phyloP scores from a whole-genome alignment of 2,888 invertebrate species.

The Agriopis aurantiaria region DNA sequence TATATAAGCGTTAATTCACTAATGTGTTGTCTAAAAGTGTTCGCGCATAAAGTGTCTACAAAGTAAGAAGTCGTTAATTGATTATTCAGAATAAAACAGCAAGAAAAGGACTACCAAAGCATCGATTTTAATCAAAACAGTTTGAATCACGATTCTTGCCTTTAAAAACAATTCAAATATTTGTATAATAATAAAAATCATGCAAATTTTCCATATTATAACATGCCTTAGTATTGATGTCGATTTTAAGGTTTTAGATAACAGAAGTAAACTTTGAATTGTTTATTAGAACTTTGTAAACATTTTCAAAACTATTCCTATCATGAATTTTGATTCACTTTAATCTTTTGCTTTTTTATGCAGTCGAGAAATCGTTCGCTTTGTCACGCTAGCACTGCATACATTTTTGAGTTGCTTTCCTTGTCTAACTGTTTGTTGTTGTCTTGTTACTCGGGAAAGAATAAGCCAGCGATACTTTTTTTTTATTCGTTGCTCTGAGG shows the following conservation, averaged over 20 bases:
- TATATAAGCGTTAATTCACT: not conserved
- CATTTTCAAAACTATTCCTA: no score
- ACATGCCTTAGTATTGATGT: not conserved
- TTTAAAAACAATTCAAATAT: conserved; percentile 3
- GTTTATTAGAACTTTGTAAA: no score
- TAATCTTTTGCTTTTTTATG: no score
- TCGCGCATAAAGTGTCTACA: not conserved
- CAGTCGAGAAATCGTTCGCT: no score
- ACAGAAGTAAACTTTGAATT: not conserved
- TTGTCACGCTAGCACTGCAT: no score
- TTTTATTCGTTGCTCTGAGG: no score
- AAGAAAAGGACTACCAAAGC: conserved; percentile 69
- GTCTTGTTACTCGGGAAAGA: no score
- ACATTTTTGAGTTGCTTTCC: not conserved
- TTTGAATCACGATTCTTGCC: conserved; percentile 38
- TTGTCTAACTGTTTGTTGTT: no score
- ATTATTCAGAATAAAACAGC: conserved; percentile 28
- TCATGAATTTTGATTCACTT: no score
- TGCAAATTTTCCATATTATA: not conserved
- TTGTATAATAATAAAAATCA: conserved; percentile 4
- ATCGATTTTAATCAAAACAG: conserved; percentile 57
- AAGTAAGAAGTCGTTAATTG: conserved; percentile 4
- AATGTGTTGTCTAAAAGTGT: not conserved
- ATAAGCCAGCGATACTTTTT: no score
- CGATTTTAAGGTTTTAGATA: not conserved